These are phyloP conservation scores for Rhineura floridana DNA, from an alignment of 2,113 vertebrate species.

Conservation along the genomic window DNA sequence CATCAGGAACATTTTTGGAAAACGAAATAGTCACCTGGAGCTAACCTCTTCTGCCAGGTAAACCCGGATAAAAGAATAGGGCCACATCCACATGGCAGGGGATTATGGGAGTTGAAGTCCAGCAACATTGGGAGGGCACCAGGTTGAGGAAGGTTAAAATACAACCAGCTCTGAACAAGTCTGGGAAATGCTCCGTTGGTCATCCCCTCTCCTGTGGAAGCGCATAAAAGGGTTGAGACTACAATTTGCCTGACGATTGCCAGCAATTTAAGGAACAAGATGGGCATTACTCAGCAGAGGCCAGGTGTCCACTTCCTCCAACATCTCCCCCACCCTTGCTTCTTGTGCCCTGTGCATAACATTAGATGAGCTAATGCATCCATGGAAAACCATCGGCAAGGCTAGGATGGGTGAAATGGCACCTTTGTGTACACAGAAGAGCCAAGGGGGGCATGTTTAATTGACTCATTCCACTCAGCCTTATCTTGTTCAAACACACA, in stretches of 20 bases:
- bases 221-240: neutral
- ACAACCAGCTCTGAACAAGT: neutral
- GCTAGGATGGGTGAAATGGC: neutral
- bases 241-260: neutral
- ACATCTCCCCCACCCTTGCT: neutral
- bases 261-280: neutral
- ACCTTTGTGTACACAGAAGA: conserved; percentile 22
- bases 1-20: too few species aligned
- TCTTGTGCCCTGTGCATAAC: neutral
- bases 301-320: neutral
- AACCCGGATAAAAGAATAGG: too few species aligned
- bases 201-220: neutral
- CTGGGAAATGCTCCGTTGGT: neutral
- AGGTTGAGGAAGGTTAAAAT: neutral
- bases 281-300: neutral
- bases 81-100: too few species aligned
- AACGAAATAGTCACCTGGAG: too few species aligned
- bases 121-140: neutral
- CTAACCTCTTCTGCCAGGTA: too few species aligned
- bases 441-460: conserved; percentile 14
- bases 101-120: too few species aligned
- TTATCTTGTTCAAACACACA: conserved; percentile 43
- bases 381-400: neutral
- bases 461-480: conserved; percentile 35
- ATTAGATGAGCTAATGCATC: conserved; percentile 4